Percentiles rank a stretch among this genome's conserved stretches.
These are phyloP conservation scores for Ruditapes philippinarum DNA, from an alignment of 1,140 invertebrate genomes.

Conservation along the genomic window DNA sequence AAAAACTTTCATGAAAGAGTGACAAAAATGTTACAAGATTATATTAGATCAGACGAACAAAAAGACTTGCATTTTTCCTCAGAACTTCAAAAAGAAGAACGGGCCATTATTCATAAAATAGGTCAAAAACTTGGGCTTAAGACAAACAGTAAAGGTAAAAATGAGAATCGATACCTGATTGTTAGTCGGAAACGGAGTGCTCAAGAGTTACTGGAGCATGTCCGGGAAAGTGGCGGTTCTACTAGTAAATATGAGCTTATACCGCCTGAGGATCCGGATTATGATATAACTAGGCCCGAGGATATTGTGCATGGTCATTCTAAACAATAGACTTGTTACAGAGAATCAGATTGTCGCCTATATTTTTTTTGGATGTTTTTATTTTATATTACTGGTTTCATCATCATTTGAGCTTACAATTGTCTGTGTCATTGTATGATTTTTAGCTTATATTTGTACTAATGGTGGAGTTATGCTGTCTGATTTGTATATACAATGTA, in stretches of 20 bases:
- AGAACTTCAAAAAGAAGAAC: constrained; percentile 91
- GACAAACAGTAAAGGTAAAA: constrained; percentile 89
- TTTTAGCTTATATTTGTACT: no score
- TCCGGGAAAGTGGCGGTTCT: constrained; percentile 82
- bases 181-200: constrained; percentile 87
- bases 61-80: constrained; percentile 90
- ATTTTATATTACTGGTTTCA: no score
- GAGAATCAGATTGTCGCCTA: no score
- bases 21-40: constrained; percentile 76
- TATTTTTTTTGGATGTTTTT: no score
- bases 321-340: constrained; percentile 25
- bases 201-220: constrained; percentile 83
- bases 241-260: constrained; percentile 86
- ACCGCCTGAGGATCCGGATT: constrained; percentile 74
- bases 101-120: constrained; percentile 89
- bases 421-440: no score
- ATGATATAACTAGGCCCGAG: background rate
- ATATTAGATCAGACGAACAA: constrained; percentile 77
- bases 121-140: constrained; percentile 87
- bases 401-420: no score
- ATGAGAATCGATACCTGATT: constrained; percentile 86
- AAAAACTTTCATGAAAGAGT: constrained; percentile 75
- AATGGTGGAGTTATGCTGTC: no score
- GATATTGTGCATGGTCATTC: constrained; percentile 37
- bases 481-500: no score